These are phyloP conservation scores for Pomacea canaliculata DNA, from an alignment of 2,888 invertebrate species.

Conservation along the genomic window DNA sequence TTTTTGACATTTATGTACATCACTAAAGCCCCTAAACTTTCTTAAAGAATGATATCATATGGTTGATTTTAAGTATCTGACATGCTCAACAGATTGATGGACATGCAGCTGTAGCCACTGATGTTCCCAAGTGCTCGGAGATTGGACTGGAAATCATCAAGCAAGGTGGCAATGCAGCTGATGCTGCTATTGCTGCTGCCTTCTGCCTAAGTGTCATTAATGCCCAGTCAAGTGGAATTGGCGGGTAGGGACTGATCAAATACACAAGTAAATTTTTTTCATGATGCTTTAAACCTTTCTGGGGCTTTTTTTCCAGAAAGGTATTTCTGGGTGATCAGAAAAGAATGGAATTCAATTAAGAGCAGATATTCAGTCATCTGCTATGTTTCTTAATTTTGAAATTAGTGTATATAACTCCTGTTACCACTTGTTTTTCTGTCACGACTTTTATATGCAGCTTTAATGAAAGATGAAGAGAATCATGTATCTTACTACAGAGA, in stretches of 20 bases:
- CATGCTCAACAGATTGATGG: conserved; percentile 75
- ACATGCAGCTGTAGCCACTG: conserved; percentile 83
- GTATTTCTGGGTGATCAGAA: too few relatives aligned
- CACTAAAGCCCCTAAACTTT: too few relatives aligned
- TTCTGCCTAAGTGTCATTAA: conserved; percentile 82
- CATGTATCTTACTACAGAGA: neutral
- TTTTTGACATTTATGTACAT: too few relatives aligned
- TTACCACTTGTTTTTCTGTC: neutral
- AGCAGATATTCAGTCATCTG: too few relatives aligned
- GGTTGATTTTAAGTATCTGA: too few relatives aligned
- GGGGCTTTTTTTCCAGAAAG: too few relatives aligned
- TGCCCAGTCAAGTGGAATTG: conserved; percentile 81
- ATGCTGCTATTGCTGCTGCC: conserved; percentile 81
- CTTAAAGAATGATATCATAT: too few relatives aligned
- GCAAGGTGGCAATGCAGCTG: conserved; percentile 81
- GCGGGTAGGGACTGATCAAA: conserved; percentile 76
- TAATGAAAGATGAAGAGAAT: neutral
- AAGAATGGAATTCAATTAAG: too few relatives aligned
- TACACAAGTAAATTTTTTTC: too few relatives aligned
- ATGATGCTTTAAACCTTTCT: too few relatives aligned
- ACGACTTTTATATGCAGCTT: neutral
- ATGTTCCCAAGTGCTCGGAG: conserved; percentile 79
- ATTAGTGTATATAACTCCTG: neutral
- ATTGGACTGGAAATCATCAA: conserved; percentile 79
- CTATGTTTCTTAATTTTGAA: neutral